phyloP scores from a whole-genome alignment of 2,797 vertebrate genomes.

The Aselliscus stoliczkanus region DNA sequence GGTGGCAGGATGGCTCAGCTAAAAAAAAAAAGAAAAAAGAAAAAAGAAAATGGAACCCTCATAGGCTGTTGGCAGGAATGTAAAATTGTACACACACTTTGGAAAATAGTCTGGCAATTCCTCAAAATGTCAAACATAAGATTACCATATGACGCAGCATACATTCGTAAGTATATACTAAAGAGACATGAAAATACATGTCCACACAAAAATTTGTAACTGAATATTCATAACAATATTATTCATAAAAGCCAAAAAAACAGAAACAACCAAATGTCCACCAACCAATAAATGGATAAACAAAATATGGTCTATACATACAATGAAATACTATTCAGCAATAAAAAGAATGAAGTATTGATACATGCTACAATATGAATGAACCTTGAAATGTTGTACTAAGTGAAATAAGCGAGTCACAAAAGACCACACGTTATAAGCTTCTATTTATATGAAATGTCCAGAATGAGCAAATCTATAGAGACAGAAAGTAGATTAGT shows the following conservation, averaged over 20 bases:
- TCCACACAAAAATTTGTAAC: neutral
- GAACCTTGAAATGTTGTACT: neutral
- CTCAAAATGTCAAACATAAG: constrained; percentile 4
- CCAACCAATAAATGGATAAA: neutral
- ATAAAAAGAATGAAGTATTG: neutral
- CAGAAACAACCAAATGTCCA: neutral
- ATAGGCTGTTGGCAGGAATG: neutral
- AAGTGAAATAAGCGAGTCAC: neutral
- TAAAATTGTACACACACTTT: neutral
- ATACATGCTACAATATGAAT: neutral
- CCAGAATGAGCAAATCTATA: neutral
- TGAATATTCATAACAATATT: neutral
- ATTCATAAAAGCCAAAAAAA: neutral
- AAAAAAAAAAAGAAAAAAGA: no score
- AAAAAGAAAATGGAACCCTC: neutral
- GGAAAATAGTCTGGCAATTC: neutral
- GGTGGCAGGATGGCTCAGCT: no score
- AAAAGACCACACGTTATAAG: neutral
- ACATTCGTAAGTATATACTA: neutral
- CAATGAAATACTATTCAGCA: neutral
- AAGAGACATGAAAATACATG: neutral
- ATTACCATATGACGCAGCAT: neutral
- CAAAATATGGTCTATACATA: neutral
- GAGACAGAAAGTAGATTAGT: neutral
- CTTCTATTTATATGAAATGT: constrained; percentile 22